Evolutionary conservation across 2,113 vertebrate species (phyloP).

Genomic region (Fregata magnificens): DNA sequence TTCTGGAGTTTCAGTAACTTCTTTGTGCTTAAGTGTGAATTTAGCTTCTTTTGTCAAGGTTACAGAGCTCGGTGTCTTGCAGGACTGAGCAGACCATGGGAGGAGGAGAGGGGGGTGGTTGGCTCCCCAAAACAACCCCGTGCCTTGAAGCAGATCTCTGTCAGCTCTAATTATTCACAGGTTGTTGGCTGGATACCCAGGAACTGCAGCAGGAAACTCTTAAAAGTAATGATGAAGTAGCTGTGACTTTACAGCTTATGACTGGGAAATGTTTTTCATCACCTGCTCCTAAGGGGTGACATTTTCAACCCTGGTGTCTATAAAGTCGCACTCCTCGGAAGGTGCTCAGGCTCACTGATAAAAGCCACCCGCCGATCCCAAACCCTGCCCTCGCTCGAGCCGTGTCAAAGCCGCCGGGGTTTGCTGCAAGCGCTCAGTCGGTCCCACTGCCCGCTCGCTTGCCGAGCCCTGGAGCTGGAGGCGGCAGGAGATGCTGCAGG

Average conservation of each 20-base stretch:
- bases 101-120: neutral
- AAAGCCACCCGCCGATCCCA: neutral
- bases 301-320: neutral
- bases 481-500: neutral
- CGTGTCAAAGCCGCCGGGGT: accelerated
- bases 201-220: neutral
- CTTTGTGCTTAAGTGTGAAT: neutral
- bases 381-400: no score
- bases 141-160: neutral
- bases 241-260: neutral
- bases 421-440: accelerated
- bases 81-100: neutral
- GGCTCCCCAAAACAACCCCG: neutral
- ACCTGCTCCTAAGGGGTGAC: neutral
- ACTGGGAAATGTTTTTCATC: neutral
- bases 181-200: neutral
- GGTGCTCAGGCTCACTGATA: neutral
- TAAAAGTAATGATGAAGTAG: neutral
- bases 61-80: neutral
- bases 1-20: neutral
- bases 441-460: accelerated
- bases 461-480: neutral
- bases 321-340: neutral
- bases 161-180: neutral
- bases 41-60: neutral